These are phyloP conservation scores for Zosterops pallidus DNA, from an alignment of 2,113 vertebrate genomes.

Conservation along the genomic window DNA sequence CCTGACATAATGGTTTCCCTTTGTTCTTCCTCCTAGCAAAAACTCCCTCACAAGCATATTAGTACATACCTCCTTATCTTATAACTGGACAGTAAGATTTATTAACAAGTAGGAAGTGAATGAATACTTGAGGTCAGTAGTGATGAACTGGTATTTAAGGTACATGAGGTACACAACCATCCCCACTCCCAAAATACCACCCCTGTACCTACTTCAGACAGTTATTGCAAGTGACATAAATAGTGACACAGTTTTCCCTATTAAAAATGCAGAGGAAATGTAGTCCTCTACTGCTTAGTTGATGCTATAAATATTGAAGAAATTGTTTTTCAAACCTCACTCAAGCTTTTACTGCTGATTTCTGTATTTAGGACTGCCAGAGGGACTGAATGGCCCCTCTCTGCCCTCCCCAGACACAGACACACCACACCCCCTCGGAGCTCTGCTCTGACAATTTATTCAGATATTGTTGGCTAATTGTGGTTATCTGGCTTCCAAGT, in stretches of 20 bases:
- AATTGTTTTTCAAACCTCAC: neutral
- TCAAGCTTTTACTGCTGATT: neutral
- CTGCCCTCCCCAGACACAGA: neutral
- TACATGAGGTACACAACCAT: neutral
- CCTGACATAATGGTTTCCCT: neutral
- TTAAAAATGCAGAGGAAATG: neutral
- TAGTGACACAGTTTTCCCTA: fast-evolving
- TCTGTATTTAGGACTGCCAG: neutral
- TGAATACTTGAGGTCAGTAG: neutral
- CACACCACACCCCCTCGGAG: fast-evolving
- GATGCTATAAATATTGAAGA: neutral
- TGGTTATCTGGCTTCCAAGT: neutral
- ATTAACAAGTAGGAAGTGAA: neutral
- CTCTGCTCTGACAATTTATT: neutral
- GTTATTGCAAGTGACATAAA: neutral
- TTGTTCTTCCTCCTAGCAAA: neutral
- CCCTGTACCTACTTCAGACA: neutral
- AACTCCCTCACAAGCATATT: neutral
- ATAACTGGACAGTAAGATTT: neutral
- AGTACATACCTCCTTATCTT: neutral
- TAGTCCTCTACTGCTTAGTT: neutral
- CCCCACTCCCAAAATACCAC: neutral
- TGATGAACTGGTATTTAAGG: neutral
- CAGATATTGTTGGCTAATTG: neutral
- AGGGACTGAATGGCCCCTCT: neutral